Conservation (phyloP, 2,113 vertebrate genomes). For the Catharus minimus region DNA sequence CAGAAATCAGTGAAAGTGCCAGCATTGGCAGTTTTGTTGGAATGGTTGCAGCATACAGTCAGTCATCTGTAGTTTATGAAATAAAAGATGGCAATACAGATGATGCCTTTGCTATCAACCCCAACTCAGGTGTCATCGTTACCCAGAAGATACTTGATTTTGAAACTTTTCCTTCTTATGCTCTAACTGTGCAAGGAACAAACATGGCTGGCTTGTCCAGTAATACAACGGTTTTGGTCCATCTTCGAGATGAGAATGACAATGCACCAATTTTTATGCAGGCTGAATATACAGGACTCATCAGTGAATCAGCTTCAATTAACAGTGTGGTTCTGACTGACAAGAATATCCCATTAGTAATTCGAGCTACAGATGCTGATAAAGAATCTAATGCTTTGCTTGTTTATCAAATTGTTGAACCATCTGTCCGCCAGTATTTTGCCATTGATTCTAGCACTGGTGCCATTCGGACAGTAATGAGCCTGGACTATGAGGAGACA, state of each 20-base stretch:
- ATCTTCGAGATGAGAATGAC: constrained; percentile 94
- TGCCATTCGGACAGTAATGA: constrained; percentile 84
- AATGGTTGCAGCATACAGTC: constrained; percentile 85
- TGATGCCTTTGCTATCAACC: constrained; percentile 88
- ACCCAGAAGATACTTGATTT: constrained; percentile 89
- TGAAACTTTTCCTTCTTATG: constrained; percentile 83
- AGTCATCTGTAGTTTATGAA: constrained; percentile 93
- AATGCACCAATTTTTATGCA: constrained; percentile 86
- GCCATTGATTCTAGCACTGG: constrained; percentile 94
- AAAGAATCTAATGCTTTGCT: constrained; percentile 89
- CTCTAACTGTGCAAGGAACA: constrained; percentile 86
- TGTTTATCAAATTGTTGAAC: constrained; percentile 93
- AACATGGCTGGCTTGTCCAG: constrained; percentile 93
- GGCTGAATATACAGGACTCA: constrained; percentile 84
- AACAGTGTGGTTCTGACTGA: constrained; percentile 90
- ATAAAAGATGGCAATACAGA: constrained; percentile 89
- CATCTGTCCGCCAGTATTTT: constrained; percentile 89
- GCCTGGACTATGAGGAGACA: constrained; percentile 90
- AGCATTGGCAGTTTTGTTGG: constrained; percentile 85
- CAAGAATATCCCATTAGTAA: constrained; percentile 87
- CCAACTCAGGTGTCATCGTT: constrained; percentile 90
- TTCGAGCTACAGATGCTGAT: constrained; percentile 89
- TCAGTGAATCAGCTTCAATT: constrained; percentile 88
- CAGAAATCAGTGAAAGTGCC: constrained; percentile 88
- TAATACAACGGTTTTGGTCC: constrained; percentile 85